Evolutionary conservation across 2,888 invertebrate genomes (phyloP).

Genomic region (Timandra comae): DNA sequence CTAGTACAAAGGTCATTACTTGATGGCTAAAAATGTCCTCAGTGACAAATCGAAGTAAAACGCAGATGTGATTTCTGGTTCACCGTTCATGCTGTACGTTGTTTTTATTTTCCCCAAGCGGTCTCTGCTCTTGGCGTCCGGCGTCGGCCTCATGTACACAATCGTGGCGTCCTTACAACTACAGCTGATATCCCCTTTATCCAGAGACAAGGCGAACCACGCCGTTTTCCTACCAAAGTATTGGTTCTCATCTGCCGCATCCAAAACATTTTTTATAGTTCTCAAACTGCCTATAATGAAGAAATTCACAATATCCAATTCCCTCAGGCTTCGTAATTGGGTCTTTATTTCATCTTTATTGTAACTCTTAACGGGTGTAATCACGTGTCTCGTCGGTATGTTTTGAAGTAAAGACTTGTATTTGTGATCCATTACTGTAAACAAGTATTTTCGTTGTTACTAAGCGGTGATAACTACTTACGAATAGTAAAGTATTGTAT

Average conservation of each 20-base stretch:
- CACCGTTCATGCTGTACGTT: conserved; percentile 82
- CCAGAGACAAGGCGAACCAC: conserved; percentile 90
- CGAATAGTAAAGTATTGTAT: conserved; percentile 11
- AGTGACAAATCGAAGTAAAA: conserved; percentile 93
- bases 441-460: conserved; percentile 23
- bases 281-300: conserved; percentile 87
- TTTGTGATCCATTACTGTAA: conserved; percentile 93
- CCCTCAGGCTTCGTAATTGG: conserved; percentile 84
- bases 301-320: conserved; percentile 92
- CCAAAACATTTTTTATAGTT: conserved; percentile 82
- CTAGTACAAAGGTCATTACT: conserved; percentile 74
- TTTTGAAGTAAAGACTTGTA: conserved; percentile 93
- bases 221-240: conserved; percentile 91
- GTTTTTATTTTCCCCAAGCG: conserved; percentile 82
- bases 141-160: conserved; percentile 84
- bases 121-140: conserved; percentile 82
- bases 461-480: conserved; percentile 10
- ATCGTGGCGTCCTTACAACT: conserved; percentile 86
- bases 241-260: conserved; percentile 82
- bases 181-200: conserved; percentile 84
- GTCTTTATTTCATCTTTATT: conserved; percentile 79
- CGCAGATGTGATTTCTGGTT: conserved; percentile 86
- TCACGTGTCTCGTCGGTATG: conserved; percentile 92
- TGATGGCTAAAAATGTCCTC: conserved; percentile 83
- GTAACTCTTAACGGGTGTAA: conserved; percentile 79